These are phyloP conservation scores for Trichacis sp. DNA, from an alignment of 2,888 invertebrate species.

Conservation along the genomic window DNA sequence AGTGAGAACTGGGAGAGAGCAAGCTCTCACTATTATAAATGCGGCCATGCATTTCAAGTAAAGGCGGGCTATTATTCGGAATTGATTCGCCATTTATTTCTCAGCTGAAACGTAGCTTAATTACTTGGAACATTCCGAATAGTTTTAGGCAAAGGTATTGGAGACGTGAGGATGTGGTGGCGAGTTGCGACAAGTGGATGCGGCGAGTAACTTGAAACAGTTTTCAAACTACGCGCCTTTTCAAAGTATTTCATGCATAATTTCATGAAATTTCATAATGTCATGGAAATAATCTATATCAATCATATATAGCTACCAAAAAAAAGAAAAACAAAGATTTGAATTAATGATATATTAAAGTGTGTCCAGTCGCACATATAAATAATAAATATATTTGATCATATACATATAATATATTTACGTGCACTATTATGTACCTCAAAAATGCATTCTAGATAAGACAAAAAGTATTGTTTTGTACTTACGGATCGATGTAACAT, in stretches of 20 bases:
- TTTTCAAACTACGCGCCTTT: slow-evolving; percentile 57
- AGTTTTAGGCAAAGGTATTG: not conserved
- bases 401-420: slow-evolving; percentile 44
- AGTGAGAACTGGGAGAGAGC: slow-evolving; percentile 15
- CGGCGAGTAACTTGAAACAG: slow-evolving; percentile 26
- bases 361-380: slow-evolving; percentile 47
- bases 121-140: slow-evolving; percentile 16
- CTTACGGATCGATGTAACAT: slow-evolving; percentile 58
- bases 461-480: slow-evolving; percentile 61
- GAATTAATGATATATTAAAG: slow-evolving; percentile 33
- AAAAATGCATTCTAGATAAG: slow-evolving; percentile 53
- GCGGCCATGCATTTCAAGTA: slow-evolving; percentile 50
- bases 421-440: slow-evolving; percentile 51
- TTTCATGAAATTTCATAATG: slow-evolving; percentile 70
- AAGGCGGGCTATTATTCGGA: slow-evolving; percentile 48
- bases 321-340: slow-evolving; percentile 28
- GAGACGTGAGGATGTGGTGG: slow-evolving; percentile 16
- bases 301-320: slow-evolving; percentile 29
- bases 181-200: slow-evolving; percentile 32
- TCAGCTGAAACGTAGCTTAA: slow-evolving; percentile 19
- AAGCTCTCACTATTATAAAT: slow-evolving; percentile 44
- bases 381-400: slow-evolving; percentile 42
- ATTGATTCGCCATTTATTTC: slow-evolving; percentile 29
- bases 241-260: slow-evolving; percentile 47
- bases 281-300: slow-evolving; percentile 35